phyloP scores from a whole-genome alignment of 2,888 invertebrate genomes.

The Athetis lepigone region DNA sequence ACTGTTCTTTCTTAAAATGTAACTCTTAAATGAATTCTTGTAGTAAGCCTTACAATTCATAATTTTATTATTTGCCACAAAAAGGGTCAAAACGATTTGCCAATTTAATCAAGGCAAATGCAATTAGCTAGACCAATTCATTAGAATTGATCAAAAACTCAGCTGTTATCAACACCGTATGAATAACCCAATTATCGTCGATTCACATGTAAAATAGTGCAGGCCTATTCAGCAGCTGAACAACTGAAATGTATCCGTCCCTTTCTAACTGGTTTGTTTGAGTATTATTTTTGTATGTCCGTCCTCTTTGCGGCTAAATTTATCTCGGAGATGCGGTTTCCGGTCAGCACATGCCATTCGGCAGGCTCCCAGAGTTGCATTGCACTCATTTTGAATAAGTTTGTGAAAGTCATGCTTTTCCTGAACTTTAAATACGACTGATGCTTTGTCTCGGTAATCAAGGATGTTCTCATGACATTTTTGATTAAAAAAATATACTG shows the following conservation, averaged over 20 bases:
- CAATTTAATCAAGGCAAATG: constrained; percentile 22
- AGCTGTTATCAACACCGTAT: constrained; percentile 59
- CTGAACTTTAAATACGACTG: constrained; percentile 50
- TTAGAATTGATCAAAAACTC: constrained; percentile 52
- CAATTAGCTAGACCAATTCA: constrained; percentile 31
- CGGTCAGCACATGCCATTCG: constrained; percentile 77
- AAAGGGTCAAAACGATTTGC: constrained; percentile 8
- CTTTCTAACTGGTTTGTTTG: constrained; percentile 63
- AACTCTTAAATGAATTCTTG: no score
- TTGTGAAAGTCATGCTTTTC: constrained; percentile 70
- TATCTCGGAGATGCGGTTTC: constrained; percentile 84
- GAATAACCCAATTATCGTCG: constrained; percentile 74
- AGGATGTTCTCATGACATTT: not conserved
- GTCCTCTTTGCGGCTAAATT: constrained; percentile 84
- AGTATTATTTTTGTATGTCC: constrained; percentile 69
- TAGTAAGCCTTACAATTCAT: no score
- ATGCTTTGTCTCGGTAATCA: constrained; percentile 11
- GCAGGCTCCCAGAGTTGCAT: constrained; percentile 69
- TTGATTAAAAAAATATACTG: not conserved
- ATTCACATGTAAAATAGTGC: constrained; percentile 70
- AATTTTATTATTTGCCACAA: not conserved
- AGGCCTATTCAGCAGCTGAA: constrained; percentile 63
- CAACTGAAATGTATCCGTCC: constrained; percentile 65
- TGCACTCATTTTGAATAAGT: constrained; percentile 74
- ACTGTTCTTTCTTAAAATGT: not conserved